phyloP scores from a whole-genome alignment of 1,140 invertebrate genomes.

The Hyposmocoma kahamanoa region DNA sequence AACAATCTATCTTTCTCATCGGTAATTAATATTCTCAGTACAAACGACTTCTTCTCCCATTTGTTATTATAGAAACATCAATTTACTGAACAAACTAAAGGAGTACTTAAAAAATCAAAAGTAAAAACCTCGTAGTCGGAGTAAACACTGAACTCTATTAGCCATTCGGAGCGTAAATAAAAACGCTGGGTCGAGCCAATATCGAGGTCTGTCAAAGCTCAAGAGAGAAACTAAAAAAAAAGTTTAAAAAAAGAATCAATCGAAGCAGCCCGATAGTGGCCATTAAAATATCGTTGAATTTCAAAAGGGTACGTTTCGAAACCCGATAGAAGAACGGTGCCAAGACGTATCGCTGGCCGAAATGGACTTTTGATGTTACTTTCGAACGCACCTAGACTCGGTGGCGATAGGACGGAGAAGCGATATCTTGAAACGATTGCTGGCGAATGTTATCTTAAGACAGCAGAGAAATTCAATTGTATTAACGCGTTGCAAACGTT shows the following conservation, averaged over 20 bases:
- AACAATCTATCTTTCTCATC: no score
- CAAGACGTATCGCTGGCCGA: constrained; percentile 36
- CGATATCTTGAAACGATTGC: no score
- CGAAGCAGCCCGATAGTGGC: constrained; percentile 47
- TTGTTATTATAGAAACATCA: no score
- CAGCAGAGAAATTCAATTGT: no score
- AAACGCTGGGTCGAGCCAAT: constrained; percentile 45
- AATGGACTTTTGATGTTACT: constrained; percentile 56
- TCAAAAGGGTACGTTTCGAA: constrained; percentile 44
- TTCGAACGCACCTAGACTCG: constrained; percentile 22
- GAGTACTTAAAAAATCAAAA: constrained; percentile 20
- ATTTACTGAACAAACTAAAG: constrained; percentile 11
- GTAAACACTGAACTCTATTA: constrained; percentile 48
- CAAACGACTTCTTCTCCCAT: no score
- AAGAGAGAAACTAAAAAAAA: constrained; percentile 38
- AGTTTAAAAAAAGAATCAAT: constrained; percentile 29
- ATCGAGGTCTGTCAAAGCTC: constrained; percentile 51
- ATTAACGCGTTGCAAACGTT: no score
- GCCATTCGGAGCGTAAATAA: constrained; percentile 53
- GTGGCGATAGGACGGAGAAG: no score
- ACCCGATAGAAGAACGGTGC: constrained; percentile 27
- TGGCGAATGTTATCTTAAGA: no score
- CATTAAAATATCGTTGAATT: constrained; percentile 66
- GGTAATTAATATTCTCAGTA: no score
- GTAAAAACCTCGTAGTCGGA: constrained; percentile 31